phyloP scores from a whole-genome alignment of 2,888 invertebrate genomes.

The Pterostichus madidus region DNA sequence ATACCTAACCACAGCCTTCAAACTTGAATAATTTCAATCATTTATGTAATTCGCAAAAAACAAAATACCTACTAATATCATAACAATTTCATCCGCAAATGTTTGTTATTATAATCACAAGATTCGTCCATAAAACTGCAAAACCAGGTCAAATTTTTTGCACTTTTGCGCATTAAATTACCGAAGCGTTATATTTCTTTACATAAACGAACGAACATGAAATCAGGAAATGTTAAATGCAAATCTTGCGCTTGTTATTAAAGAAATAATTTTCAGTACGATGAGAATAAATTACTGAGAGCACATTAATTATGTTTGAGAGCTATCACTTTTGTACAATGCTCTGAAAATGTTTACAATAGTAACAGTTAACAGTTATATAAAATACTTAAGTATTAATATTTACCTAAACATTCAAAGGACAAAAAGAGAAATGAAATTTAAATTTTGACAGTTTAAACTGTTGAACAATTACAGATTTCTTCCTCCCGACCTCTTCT shows the following conservation, averaged over 20 bases:
- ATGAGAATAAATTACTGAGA: conserved; percentile 13
- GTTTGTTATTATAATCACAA: background rate
- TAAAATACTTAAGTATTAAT: background rate
- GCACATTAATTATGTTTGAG: background rate
- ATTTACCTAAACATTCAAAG: background rate
- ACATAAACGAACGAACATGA: background rate
- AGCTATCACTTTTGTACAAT: conserved; percentile 15
- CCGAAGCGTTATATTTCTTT: conserved; percentile 8
- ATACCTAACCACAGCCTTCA: conserved; percentile 5
- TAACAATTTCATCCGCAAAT: background rate
- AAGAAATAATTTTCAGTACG: background rate
- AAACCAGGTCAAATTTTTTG: conserved; percentile 14
- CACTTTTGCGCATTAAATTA: conserved; percentile 9
- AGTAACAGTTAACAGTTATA: conserved; percentile 1
- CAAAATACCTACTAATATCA: background rate
- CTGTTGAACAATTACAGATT: background rate
- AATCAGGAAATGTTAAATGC: conserved; percentile 30
- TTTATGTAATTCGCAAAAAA: conserved; percentile 8
- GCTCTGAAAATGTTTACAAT: conserved; percentile 12
- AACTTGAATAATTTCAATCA: background rate
- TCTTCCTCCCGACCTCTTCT: background rate
- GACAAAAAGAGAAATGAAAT: conserved; percentile 4
- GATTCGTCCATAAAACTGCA: background rate
- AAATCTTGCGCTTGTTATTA: conserved; percentile 19
- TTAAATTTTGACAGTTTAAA: background rate